Conservation (phyloP, 2,888 invertebrate species). For the Marronus borbonicus region DNA sequence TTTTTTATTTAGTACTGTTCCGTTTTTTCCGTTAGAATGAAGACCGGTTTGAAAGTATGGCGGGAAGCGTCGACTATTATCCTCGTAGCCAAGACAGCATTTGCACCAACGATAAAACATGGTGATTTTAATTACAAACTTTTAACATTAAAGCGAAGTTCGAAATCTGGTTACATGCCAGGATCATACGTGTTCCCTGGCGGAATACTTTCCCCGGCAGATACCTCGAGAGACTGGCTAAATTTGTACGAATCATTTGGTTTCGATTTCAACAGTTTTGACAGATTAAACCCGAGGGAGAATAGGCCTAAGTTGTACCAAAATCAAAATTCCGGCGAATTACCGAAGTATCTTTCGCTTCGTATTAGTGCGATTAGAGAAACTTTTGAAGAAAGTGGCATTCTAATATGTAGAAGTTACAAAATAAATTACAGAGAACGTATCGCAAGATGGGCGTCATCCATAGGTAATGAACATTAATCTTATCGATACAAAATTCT, state of each 20-base stretch:
- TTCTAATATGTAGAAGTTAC: constrained; percentile 78
- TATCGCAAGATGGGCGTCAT: constrained; percentile 60
- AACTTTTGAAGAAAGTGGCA: constrained; percentile 92
- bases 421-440: constrained; percentile 67
- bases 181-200: constrained; percentile 91
- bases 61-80: constrained; percentile 79
- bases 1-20: neutral
- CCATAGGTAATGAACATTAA: constrained; percentile 55
- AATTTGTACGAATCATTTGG: constrained; percentile 77
- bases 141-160: constrained; percentile 76
- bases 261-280: constrained; percentile 72
- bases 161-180: constrained; percentile 82
- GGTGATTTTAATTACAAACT: constrained; percentile 72
- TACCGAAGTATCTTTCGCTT: constrained; percentile 77
- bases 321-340: constrained; percentile 65
- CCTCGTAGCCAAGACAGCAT: constrained; percentile 73
- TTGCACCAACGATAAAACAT: constrained; percentile 64
- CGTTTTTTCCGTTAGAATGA: constrained; percentile 52
- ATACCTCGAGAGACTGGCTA: constrained; percentile 81
- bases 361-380: constrained; percentile 90
- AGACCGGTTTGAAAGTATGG: constrained; percentile 73
- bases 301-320: constrained; percentile 72
- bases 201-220: constrained; percentile 80
- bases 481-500: no score
- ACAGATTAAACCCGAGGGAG: constrained; percentile 66